Percentiles rank a stretch among this genome's conserved stretches.
Evolutionary conservation across 2,113 vertebrate genomes (phyloP).

Genomic region (Falco punctatus): DNA sequence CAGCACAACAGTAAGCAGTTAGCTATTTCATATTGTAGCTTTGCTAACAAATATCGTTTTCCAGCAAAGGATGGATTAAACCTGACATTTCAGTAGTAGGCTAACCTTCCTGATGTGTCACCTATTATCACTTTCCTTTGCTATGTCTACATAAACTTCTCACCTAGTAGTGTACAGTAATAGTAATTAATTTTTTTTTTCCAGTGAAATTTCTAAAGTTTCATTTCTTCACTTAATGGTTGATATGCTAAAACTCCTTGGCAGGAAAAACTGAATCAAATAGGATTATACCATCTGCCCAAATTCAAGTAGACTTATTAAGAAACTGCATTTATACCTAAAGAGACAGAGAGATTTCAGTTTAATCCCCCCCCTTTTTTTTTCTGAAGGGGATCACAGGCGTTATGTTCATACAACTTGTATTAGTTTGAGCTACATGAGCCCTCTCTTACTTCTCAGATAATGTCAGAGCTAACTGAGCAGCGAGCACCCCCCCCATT

Average conservation of each 20-base stretch:
- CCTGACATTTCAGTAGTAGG: not conserved
- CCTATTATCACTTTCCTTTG: not conserved
- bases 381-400: not conserved
- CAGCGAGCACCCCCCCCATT: not conserved
- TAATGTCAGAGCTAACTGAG: not conserved
- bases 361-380: not conserved
- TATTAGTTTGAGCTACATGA: not conserved
- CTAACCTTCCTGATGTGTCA: not conserved
- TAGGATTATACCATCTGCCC: not conserved
- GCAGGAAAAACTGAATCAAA: not conserved
- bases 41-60: not conserved
- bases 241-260: not conserved
- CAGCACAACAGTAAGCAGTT: not conserved
- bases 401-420: not conserved
- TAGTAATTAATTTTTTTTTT: not conserved
- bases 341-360: not conserved
- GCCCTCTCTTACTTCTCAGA: not conserved
- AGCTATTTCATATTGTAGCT: not conserved
- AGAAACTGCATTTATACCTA: not conserved
- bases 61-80: not conserved
- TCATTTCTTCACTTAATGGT: not conserved
- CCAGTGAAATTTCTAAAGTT: not conserved
- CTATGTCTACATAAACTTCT: not conserved
- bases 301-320: not conserved
- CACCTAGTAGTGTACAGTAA: not conserved